phyloP scores from a whole-genome alignment of 2,797 vertebrate genomes.

The Mallotus villosus region DNA sequence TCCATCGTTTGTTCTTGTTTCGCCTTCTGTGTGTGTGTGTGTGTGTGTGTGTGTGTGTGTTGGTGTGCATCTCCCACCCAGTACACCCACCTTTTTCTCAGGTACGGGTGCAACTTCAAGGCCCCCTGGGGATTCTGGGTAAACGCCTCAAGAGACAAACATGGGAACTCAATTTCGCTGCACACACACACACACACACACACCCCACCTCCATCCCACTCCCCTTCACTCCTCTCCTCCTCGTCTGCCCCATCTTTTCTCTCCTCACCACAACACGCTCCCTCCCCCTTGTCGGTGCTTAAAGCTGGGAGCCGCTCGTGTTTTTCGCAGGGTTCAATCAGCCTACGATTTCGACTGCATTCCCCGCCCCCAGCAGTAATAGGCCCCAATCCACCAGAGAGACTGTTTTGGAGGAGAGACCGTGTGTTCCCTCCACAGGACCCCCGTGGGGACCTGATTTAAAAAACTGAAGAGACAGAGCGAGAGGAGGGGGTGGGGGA shows the following conservation, averaged over 20 bases:
- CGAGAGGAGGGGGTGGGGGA: neutral
- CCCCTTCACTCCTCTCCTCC: neutral
- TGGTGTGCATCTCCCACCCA: neutral
- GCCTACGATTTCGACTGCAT: constrained; percentile 28
- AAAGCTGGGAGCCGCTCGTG: constrained; percentile 26
- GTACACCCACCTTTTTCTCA: constrained; percentile 21
- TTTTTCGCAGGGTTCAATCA: constrained; percentile 51
- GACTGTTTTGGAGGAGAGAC: constrained; percentile 23
- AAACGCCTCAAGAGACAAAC: constrained; percentile 44
- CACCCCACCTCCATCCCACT: neutral
- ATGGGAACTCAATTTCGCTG: constrained; percentile 12
- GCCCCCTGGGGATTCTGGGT: constrained; percentile 37
- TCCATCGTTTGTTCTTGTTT: neutral
- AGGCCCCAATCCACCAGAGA: constrained; percentile 55
- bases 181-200: too few relatives aligned
- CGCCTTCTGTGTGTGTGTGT: neutral
- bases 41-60: too few relatives aligned
- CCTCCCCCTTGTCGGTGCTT: too few relatives aligned
- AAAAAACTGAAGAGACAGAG: constrained; percentile 19
- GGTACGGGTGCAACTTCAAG: constrained; percentile 37
- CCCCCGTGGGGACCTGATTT: constrained; percentile 25
- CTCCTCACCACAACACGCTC: constrained; percentile 13
- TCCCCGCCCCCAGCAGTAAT: constrained; percentile 61
- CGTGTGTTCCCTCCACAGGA: constrained; percentile 22
- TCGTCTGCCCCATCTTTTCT: neutral